Evolutionary conservation across 2,113 vertebrate genomes (phyloP), one percentile per base, ranked within the genome.

Genomic region (Nipponia nippon): DNA sequence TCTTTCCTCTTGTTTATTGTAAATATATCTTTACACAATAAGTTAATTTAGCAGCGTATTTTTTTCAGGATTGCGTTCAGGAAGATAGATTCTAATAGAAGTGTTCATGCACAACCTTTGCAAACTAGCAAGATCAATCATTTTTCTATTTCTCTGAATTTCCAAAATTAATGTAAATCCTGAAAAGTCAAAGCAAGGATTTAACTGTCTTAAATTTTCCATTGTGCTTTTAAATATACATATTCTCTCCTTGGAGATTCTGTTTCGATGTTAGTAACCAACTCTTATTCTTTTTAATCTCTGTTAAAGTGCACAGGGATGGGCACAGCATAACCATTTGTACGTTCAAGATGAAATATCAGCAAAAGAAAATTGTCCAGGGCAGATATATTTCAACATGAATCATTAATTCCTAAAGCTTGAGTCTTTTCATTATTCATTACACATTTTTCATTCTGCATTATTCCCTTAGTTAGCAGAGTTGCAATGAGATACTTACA

Each of bases 391-490:
- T 96, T 96, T 94, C 93, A 93, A 58, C 78, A 92, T 84, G 93
- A 96, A 93, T 87, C 93, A 95, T 94, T 95, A 95, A 92, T 93
- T 92, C 91, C 94, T 93, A 89, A 96, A 91, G 83, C 81, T 81
- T 79, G 70, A 69, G 61, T 66, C 62, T 91, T 71, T 95, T 93
- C 89, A 85, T 91, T 95, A 91, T 95, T 95, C 87, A 94, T 85
- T 80, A 46, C n/a, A 56, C 63, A 83, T 91, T 95, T 83, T 83
- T 95, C 91, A 94, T 72, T 69, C 42, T 40, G 65, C 42, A 55
- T 76, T 80, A 80, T 27, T 85, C 81, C 59, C 73, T 65, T 62
- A 20, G 76, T 83, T 88, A n/a, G 38, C 77, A 91, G 77, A 75
- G 73, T 18, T 58, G 70, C 93, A 73, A 10, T 44, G 87, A 95